Evolutionary conservation across 2,888 invertebrate species (phyloP), one percentile per base, ranked within the genome.

Genomic region (Agrilus biguttatus): DNA sequence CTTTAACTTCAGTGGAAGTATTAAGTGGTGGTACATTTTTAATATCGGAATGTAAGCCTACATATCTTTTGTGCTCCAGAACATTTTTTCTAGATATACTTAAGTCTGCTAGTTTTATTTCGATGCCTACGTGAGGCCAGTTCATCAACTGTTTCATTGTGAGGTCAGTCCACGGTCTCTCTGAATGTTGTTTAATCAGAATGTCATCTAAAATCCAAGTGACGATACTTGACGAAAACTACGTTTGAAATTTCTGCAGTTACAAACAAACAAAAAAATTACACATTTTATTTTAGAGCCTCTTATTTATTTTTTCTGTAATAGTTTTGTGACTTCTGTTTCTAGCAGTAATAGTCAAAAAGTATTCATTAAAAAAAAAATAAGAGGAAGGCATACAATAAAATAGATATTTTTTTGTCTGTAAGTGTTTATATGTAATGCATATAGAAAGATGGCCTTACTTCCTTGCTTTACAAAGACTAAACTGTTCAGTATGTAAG

Each of bases 51-150:
- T 40, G 28, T 21, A 44, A 37, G 10, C 47, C 46, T 32, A 52
- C 47, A 33, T 45, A 53, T 8, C 51, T 45, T 21, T 51, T 43
- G 42, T 41, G 43, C 42, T 46, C 37, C 41, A 47, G 49, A 4
- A 41, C 34, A 34, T 42, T 47, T 7, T 44, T 45, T 28, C 53
- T 39, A 14, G 45, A 39, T n/a, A 53, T 36, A 23, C 38, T 35
- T 21, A 53, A 41, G 28, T 48, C 49, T 5, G 53, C 50, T 32
- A 53, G 41, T 36, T 44, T 47, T 14, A 53, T 42, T 12, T 45
- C 40, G 8, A 48, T 48, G 19, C 42, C 39, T 3, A 53, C 47
- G 42, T 45, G 43, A 1, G 51, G 47, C 42, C 51, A 47, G 36
- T 51, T 50, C 12, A 53, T 33, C 34, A 51, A 42, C 41, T 49